Evolutionary conservation across 2,888 invertebrate genomes (phyloP), one percentile per base, ranked within the genome.

Genomic region (Pristionchus exspectatus): DNA sequence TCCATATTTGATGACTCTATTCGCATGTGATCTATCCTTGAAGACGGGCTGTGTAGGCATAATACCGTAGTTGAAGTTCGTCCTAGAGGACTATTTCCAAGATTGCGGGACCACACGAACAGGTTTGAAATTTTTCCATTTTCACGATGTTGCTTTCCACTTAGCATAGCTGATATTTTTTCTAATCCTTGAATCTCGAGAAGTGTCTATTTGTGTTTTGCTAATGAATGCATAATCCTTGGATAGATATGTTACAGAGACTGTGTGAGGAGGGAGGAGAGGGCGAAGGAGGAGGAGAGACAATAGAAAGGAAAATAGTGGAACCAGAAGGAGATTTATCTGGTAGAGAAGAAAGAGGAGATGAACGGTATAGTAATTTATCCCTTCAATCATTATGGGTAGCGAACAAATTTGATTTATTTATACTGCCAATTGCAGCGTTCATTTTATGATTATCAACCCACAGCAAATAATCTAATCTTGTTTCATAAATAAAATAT

Each of bases 191-290:
- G 44, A 12, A 50, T 50, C 4, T 38, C 0, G 12, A 44, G 5
- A 33, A 44, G 21, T 63, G 63, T 24, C 7, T 63, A 63, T 63
- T 63, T 18, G 7, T 66, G 24, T 7, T 16, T 33, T 72, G 33
- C 7, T 59, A 59, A 59, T 24, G 33, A 33, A 33, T 72, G 33
- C 24, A 24, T 72, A 72, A 72, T 84, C 21, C 27, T 84, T 18
- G 24, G n/a, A 27, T n/a, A 84, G 84, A 56, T 30, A 84, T 84
- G 84, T 30, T 84, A n/a, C 56, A 84, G 56, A 21, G 56, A 56
- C n/a, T 54, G 84, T 33, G n/a, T 38, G 84, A 84, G 77, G 77
- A 77, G n/a, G 77, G 77, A 44, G 77, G 77, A 44, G 77, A 77
- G 77, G 77, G 44, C 1, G 77, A 77, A 14, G 54, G 16, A 50